Base-by-base conservation (phyloP, 2,888 invertebrate genomes). In the Agriopis aurantiaria region DNA sequence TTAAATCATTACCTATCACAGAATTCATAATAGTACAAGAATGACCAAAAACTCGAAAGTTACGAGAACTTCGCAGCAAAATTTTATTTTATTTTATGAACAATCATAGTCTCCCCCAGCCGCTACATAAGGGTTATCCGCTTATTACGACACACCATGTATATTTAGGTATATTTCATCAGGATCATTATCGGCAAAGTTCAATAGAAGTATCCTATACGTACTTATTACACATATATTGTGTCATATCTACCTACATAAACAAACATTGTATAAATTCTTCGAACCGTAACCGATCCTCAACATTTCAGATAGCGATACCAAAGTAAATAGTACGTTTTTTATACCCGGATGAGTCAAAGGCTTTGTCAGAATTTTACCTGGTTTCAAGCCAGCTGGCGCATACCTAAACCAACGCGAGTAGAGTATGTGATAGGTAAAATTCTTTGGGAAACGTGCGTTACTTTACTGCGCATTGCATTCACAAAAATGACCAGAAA, bases 321-420 rank as follows among this genome's bases (percentile, higher is more conserved):
- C 60, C 40, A 49, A 14, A 60, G 60, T 51, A 60, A 60, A 60
- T 45, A 60, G 10, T 3, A 43, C 9, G 40, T 46, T 64, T 64
- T 64, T 64, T 63, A 40, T 14, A 48, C 40, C 48, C 40, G 48
- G 12, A 12, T 55, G 56, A 56, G 48, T 48, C 63, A 55, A 41
- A 51, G 46, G 40, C 43, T 61, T 52, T 43, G 51, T 12, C 52
- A 51, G 62, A 53, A 53, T 52, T 45, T 23, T 62, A 62, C 62
- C 62, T 62, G 62, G 45, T 14, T 33, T 51, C 10, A 1, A 41
- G 6, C 11, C 58, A 49, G 6, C 41, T 62, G 45, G 43, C 62
- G 52, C 40, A 52, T n/a, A 55, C 8, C 8, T 10, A 10, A 45
- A 57, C 43, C 43, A 10, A 17, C 57, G n/a, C 7, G 17, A 23